phyloP scores from a whole-genome alignment of 2,797 vertebrate species.

The Typhlichthys subterraneus region DNA sequence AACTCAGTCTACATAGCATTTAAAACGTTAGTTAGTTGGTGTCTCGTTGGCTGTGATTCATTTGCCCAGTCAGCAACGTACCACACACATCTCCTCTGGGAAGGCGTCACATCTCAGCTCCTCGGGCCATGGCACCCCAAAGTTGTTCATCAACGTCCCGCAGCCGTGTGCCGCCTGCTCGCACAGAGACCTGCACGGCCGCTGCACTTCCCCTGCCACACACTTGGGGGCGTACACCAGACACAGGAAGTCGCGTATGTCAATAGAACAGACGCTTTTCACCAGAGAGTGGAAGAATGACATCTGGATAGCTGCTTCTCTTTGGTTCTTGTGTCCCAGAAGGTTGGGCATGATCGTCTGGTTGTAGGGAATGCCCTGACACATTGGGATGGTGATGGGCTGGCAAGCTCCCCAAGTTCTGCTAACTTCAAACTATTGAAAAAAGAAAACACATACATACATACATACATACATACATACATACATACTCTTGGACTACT shows the following conservation, averaged over 20 bases:
- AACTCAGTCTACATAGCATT: no score
- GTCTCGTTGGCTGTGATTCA: neutral
- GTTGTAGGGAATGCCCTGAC: slow-evolving; percentile 64
- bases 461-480: no score
- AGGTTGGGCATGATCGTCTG: slow-evolving; percentile 63
- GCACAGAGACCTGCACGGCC: slow-evolving; percentile 66
- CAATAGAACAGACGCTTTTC: slow-evolving; percentile 34
- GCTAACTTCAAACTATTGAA: slow-evolving; percentile 50
- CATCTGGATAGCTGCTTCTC: slow-evolving; percentile 58
- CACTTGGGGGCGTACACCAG: slow-evolving; percentile 64
- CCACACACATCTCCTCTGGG: slow-evolving; percentile 52
- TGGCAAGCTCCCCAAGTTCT: slow-evolving; percentile 56
- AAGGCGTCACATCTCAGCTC: slow-evolving; percentile 59
- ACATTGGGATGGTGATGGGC: slow-evolving; percentile 63
- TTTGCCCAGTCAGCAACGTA: slow-evolving; percentile 25
- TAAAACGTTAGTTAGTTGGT: no score
- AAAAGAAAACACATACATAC: neutral
- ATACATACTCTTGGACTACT: no score
- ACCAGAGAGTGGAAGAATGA: slow-evolving; percentile 62
- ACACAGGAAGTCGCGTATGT: slow-evolving; percentile 64
- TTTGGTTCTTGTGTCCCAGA: slow-evolving; percentile 62
- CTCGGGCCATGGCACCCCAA: slow-evolving; percentile 55
- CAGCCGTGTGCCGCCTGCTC: slow-evolving; percentile 54
- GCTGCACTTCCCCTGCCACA: slow-evolving; percentile 41
- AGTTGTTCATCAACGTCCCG: slow-evolving; percentile 36